Percentiles rank a stretch among this genome's conserved stretches.
Conservation (phyloP, 2,797 vertebrate species). For the Sandelia bainsii region DNA sequence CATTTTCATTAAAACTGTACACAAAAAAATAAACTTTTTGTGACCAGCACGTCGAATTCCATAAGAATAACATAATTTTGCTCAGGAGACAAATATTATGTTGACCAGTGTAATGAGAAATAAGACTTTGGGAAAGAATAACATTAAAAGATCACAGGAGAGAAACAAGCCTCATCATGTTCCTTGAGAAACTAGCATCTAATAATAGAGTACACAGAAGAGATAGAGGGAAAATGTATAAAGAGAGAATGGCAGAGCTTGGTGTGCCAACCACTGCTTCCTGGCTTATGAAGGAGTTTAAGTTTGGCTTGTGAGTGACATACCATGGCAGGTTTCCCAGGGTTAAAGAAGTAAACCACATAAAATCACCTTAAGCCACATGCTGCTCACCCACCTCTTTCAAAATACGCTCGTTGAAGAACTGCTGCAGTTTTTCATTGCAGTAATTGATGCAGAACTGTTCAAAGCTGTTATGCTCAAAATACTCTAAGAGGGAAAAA, state of each 20-base stretch:
- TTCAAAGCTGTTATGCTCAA: slow-evolving; percentile 99
- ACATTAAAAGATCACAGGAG: slow-evolving; percentile 67
- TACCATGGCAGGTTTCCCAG: slow-evolving; percentile 38
- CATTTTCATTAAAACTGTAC: no score
- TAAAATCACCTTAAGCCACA: slow-evolving; percentile 32
- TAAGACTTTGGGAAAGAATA: slow-evolving; percentile 47
- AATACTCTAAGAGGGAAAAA: slow-evolving; percentile 89
- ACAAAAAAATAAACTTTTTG: no score
- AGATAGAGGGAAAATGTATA: slow-evolving; percentile 30
- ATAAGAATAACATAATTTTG: no score
- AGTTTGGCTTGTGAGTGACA: slow-evolving; percentile 46
- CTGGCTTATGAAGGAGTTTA: slow-evolving; percentile 26
- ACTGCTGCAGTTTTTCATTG: slow-evolving; percentile 99
- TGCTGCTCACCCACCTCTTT: slow-evolving; percentile 90
- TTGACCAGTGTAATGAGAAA: slow-evolving; percentile 1
- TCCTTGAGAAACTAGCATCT: slow-evolving; percentile 77
- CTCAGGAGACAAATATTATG: no score
- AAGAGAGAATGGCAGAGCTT: slow-evolving; percentile 26
- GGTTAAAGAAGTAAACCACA: slow-evolving; percentile 38
- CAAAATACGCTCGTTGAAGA: slow-evolving; percentile 99
- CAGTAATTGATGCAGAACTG: slow-evolving; percentile 99
- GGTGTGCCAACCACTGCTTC: slow-evolving; percentile 24
- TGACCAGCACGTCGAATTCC: no score
- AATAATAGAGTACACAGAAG: slow-evolving; percentile 55
- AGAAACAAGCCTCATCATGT: slow-evolving; percentile 54